Percentiles rank a stretch among this genome's conserved stretches.
Evolutionary conservation across 2,888 invertebrate genomes (phyloP).

Genomic region (Cephus nigrinus): DNA sequence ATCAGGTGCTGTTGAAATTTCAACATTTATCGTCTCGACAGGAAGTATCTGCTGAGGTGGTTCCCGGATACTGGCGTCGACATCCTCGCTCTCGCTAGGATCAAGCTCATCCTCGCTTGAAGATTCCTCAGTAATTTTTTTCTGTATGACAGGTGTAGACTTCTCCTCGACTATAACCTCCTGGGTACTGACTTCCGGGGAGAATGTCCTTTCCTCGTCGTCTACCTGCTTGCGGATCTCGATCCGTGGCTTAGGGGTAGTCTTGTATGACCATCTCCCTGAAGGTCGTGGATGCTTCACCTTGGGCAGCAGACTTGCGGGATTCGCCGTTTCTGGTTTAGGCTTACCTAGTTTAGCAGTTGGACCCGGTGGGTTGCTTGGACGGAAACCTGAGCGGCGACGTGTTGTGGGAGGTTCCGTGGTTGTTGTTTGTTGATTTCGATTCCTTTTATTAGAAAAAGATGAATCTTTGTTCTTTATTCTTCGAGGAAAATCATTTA

Average conservation of each 20-base stretch:
- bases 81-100: conserved; percentile 75
- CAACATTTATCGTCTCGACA: conserved; percentile 86
- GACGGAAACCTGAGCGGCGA: conserved; percentile 76
- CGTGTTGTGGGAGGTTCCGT: conserved; percentile 51
- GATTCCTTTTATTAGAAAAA: conserved; percentile 26
- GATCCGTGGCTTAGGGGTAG: conserved; percentile 87
- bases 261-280: conserved; percentile 92
- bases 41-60: conserved; percentile 68
- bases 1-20: conserved; percentile 88
- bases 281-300: conserved; percentile 85
- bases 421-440: conserved; percentile 45
- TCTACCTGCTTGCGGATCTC: conserved; percentile 78
- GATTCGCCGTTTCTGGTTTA: conserved; percentile 68
- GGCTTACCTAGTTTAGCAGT: conserved; percentile 60
- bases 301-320: conserved; percentile 78
- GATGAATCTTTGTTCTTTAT: background rate
- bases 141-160: conserved; percentile 34
- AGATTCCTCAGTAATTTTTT: conserved; percentile 48
- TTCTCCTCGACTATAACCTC: conserved; percentile 63
- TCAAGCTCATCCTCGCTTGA: conserved; percentile 72
- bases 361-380: conserved; percentile 69
- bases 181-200: conserved; percentile 47
- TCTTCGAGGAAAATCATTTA: background rate
- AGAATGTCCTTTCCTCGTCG: conserved; percentile 55
- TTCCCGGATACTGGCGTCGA: conserved; percentile 56